These are phyloP conservation scores for Cyclina sinensis DNA, from an alignment of 1,140 invertebrate genomes.

Conservation along the genomic window DNA sequence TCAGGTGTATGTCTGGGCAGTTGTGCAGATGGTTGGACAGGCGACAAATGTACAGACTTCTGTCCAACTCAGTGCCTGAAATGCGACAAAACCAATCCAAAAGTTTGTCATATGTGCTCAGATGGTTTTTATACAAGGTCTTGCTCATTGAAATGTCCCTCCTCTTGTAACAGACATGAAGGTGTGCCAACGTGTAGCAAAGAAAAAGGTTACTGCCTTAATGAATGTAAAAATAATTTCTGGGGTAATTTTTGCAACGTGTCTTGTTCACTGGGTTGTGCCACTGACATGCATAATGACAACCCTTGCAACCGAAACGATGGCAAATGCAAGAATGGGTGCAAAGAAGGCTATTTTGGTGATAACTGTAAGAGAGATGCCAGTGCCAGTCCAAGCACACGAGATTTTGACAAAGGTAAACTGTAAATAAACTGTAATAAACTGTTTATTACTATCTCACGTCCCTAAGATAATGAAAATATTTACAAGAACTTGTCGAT, in stretches of 20 bases:
- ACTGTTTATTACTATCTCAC: too few species aligned
- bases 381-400: too few species aligned
- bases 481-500: too few species aligned
- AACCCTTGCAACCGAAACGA: neutral
- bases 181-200: neutral
- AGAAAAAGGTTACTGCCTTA: neutral
- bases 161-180: neutral
- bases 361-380: neutral
- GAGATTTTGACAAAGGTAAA: too few species aligned
- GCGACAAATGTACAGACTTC: neutral
- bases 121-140: neutral
- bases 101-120: neutral
- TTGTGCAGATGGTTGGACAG: neutral
- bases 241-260: neutral
- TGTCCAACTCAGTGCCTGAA: neutral
- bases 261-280: neutral
- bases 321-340: neutral
- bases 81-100: neutral
- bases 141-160: neutral
- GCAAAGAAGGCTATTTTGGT: neutral
- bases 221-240: neutral
- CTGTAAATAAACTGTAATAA: too few species aligned
- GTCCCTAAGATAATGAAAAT: too few species aligned
- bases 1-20: neutral
- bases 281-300: too few species aligned